Conservation (phyloP, 2,797 vertebrate genomes). For the Hipposideros larvatus region DNA sequence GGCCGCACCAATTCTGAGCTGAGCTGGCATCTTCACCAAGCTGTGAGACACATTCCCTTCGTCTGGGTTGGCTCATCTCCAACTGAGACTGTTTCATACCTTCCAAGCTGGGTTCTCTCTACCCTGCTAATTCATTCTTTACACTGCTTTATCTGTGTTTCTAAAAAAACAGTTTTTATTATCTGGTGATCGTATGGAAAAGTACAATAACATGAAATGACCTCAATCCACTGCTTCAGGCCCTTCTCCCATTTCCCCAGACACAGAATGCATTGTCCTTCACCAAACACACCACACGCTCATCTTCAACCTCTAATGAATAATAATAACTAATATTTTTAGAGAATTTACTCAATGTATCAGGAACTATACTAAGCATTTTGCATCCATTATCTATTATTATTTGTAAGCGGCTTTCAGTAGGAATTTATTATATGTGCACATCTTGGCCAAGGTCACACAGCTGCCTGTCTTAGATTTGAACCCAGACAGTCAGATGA, state of each 20-base stretch:
- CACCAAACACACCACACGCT: neutral
- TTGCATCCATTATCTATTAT: neutral
- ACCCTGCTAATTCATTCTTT: neutral
- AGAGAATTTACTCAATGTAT: neutral
- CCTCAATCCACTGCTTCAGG: neutral
- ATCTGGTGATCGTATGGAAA: neutral
- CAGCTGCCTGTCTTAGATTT: constrained; percentile 13
- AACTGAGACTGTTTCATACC: neutral
- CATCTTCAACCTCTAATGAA: no score
- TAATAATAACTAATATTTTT: neutral
- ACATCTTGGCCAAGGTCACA: neutral
- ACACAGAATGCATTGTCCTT: neutral
- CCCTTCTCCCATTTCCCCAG: neutral
- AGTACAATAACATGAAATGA: neutral
- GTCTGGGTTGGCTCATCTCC: neutral
- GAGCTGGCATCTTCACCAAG: neutral
- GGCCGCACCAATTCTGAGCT: neutral
- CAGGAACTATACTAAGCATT: neutral
- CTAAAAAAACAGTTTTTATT: neutral
- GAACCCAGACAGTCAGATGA: neutral
- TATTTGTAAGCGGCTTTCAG: neutral
- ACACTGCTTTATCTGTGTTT: neutral
- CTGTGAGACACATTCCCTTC: neutral
- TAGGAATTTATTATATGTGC: neutral
- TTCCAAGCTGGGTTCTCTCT: neutral